Evolutionary conservation across 2,113 vertebrate genomes (phyloP), one percentile per base, ranked within the genome.

Genomic region (Parotia lawesii): DNA sequence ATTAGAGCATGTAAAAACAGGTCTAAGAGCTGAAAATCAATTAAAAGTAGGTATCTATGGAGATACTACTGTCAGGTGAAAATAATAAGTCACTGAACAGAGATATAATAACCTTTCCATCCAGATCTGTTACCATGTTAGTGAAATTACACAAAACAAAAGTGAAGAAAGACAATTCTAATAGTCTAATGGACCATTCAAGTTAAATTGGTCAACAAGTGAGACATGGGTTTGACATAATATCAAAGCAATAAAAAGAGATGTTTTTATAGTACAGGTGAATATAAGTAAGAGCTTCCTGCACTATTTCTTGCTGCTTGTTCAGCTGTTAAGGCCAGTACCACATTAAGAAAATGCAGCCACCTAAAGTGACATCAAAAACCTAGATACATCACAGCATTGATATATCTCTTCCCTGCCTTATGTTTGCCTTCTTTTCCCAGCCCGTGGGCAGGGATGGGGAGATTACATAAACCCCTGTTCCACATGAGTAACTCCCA

Each of bases 401-500:
- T 85, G 25, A 47, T 42, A 61, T 73, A 81, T 64, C 57, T 74
- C 53, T 78, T 84, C 40, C 50, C 23, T 86, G 35, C 29, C 28
- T 87, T 69, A 57, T 10, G 15, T 47, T 37, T 24, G 53, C 48
- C 21, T 76, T 78, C 31, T 48, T 79, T 86, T 58, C 60, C n/a
- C n/a, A 66, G 53, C 25, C 54, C 0, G 0, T 35, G 70, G 79
- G 37, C 64, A 91, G 48, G 50, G 33, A 62, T 58, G 42, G 25
- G 23, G 70, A 40, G 57, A 77, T 83, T 65, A 92, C 20, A 24
- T 35, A 88, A 91, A 48, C 6, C 15, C 12, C 37, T 15, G 13
- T 80, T 96, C 80, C 75, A 89, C 77, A 50, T 28, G 87, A 95
- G 48, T 79, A 82, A 76, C 44, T 93, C 73, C n/a, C 61, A 92